Evolutionary conservation across 2,113 vertebrate genomes (phyloP).

Genomic region (Pelvicachromis taeniatus): DNA sequence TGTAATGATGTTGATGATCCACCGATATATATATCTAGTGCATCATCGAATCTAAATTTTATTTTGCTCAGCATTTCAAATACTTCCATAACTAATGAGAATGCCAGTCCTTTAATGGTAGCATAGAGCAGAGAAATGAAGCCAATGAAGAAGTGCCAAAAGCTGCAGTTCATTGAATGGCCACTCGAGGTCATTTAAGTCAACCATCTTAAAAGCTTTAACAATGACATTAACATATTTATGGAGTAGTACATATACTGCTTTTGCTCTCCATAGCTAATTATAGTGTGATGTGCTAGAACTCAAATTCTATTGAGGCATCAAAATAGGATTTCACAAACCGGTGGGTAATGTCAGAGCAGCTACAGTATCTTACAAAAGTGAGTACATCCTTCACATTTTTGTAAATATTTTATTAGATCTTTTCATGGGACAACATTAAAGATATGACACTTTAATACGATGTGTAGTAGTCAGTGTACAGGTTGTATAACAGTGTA

Average conservation of each 20-base stretch:
- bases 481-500: too few species aligned
- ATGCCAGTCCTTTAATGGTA: background rate
- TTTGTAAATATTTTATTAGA: too few species aligned
- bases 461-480: too few species aligned
- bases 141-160: background rate
- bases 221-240: background rate
- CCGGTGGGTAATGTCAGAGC: background rate
- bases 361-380: too few species aligned
- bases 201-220: background rate
- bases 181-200: background rate
- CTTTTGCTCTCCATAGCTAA: background rate
- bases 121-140: background rate
- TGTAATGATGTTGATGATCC: background rate
- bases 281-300: background rate
- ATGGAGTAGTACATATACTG: background rate
- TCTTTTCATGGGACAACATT: too few species aligned
- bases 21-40: fast-evolving
- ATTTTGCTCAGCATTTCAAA: background rate
- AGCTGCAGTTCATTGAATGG: background rate
- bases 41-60: background rate
- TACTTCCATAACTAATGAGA: background rate
- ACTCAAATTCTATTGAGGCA: background rate
- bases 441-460: too few species aligned
- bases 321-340: background rate
- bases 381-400: too few species aligned